Percentiles rank a stretch among this genome's conserved stretches.
phyloP scores from a whole-genome alignment of 1,140 invertebrate genomes.

The Aphaenogaster floridana region DNA sequence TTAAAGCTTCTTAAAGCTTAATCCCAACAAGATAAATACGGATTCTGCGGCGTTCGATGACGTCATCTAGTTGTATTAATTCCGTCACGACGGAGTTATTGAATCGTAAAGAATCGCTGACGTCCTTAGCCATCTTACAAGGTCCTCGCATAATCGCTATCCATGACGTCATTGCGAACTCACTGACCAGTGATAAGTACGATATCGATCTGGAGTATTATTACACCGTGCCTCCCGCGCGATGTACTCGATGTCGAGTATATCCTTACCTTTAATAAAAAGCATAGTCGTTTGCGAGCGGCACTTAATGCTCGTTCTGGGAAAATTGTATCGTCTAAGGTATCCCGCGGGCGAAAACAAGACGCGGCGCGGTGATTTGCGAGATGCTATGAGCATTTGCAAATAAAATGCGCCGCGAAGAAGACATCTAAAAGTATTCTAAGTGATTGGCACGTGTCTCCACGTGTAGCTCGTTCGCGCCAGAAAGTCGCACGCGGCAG shows the following conservation, averaged over 20 bases:
- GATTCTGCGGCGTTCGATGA: background rate
- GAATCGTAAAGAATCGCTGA: slow-evolving; percentile 25
- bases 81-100: slow-evolving; percentile 1
- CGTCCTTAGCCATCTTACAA: background rate
- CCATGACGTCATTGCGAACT: slow-evolving; percentile 25
- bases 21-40: background rate
- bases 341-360: background rate
- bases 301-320: background rate
- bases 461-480: slow-evolving; percentile 13
- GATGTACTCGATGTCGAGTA: background rate
- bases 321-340: background rate
- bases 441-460: slow-evolving; percentile 32
- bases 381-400: slow-evolving; percentile 5
- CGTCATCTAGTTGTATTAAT: slow-evolving; percentile 29
- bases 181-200: slow-evolving; percentile 12
- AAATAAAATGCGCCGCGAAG: slow-evolving; percentile 2
- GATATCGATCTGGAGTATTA: slow-evolving; percentile 44
- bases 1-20: background rate
- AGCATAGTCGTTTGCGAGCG: background rate
- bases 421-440: background rate
- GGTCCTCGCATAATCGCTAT: background rate
- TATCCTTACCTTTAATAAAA: background rate
- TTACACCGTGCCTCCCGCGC: background rate
- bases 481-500: background rate
- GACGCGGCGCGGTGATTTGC: background rate